Evolutionary conservation across 2,113 vertebrate genomes (phyloP).

Genomic region (Ameiurus melas): DNA sequence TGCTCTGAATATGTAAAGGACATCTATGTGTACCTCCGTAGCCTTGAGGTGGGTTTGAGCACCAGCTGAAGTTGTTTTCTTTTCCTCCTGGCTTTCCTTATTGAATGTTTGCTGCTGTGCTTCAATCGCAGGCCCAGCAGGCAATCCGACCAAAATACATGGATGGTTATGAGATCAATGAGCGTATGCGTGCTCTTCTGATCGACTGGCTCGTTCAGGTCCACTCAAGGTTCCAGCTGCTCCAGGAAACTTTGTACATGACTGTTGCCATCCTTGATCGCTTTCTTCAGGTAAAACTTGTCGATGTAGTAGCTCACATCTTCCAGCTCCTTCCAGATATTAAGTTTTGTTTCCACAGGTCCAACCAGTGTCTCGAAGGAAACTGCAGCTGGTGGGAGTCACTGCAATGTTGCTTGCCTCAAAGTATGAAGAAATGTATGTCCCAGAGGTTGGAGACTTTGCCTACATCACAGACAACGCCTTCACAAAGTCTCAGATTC

Average conservation of each 20-base stretch:
- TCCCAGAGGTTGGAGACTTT: slow-evolving; percentile 84
- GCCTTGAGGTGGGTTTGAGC: slow-evolving; percentile 77
- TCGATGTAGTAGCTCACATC: neutral
- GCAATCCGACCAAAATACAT: slow-evolving; percentile 77
- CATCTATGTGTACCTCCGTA: slow-evolving; percentile 84
- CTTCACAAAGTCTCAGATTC: slow-evolving; percentile 81
- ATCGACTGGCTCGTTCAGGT: slow-evolving; percentile 96
- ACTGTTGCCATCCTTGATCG: slow-evolving; percentile 87
- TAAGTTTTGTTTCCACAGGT: slow-evolving; percentile 63
- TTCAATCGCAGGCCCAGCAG: slow-evolving; percentile 76
- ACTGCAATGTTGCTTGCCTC: slow-evolving; percentile 87
- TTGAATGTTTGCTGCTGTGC: neutral
- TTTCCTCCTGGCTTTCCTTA: neutral
- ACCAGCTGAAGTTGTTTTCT: neutral
- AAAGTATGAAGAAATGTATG: slow-evolving; percentile 91
- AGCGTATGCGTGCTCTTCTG: slow-evolving; percentile 87
- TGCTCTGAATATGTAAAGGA: slow-evolving; percentile 91
- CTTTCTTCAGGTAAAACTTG: slow-evolving; percentile 80
- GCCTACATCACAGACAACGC: slow-evolving; percentile 91
- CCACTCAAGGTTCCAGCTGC: slow-evolving; percentile 86
- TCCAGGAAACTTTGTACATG: slow-evolving; percentile 95
- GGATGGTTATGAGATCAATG: slow-evolving; percentile 79
- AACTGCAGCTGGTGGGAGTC: slow-evolving; percentile 88
- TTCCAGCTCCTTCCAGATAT: no score
- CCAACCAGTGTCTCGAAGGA: slow-evolving; percentile 81